Percentiles rank a stretch among this genome's conserved stretches.
These are phyloP conservation scores for Drosophila sordidapex DNA, from an alignment of 2,888 invertebrate genomes.

Conservation along the genomic window DNA sequence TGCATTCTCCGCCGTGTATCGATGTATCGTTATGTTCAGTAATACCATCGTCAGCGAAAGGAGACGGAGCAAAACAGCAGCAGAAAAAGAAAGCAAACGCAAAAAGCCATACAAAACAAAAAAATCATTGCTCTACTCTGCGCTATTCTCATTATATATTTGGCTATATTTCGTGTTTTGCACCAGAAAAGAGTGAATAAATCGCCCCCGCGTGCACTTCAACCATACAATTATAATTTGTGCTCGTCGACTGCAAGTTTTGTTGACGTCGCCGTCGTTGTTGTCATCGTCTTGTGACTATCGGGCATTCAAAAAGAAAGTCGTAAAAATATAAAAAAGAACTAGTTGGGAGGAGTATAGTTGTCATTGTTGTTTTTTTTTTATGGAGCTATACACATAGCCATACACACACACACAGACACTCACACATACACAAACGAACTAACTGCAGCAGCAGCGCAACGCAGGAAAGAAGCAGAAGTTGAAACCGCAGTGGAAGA, in stretches of 20 bases:
- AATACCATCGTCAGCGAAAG: conserved; percentile 47
- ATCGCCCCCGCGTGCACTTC: conserved; percentile 25
- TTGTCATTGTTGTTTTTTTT: conserved; percentile 44
- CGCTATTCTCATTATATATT: conserved; percentile 45
- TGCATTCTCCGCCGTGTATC: conserved; percentile 2
- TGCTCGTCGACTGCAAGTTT: conserved; percentile 37
- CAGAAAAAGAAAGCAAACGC: conserved; percentile 61
- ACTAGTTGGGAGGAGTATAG: conserved; percentile 68
- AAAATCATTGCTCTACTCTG: conserved; percentile 59
- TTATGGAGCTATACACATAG: conserved; percentile 33
- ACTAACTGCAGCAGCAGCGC: conserved; percentile 47
- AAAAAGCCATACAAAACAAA: conserved; percentile 64
- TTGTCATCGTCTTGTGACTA: conserved; percentile 73
- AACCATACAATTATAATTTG: conserved; percentile 16
- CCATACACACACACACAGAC: conserved; percentile 16
- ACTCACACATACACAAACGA: conserved; percentile 45
- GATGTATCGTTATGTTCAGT: conserved; percentile 31
- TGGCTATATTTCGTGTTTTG: conserved; percentile 51
- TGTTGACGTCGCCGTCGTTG: conserved; percentile 68
- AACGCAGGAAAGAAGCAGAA: conserved; percentile 44
- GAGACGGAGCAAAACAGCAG: conserved; percentile 59
- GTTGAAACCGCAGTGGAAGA: conserved; percentile 16
- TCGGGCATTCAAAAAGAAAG: conserved; percentile 72
- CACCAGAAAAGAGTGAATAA: conserved; percentile 43
- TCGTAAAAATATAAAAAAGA: conserved; percentile 66